A percentile compares a stretch with the other conserved stretches of the same genome.
Evolutionary conservation across 2,113 vertebrate species (phyloP).

Genomic region (Lycaon pictus): DNA sequence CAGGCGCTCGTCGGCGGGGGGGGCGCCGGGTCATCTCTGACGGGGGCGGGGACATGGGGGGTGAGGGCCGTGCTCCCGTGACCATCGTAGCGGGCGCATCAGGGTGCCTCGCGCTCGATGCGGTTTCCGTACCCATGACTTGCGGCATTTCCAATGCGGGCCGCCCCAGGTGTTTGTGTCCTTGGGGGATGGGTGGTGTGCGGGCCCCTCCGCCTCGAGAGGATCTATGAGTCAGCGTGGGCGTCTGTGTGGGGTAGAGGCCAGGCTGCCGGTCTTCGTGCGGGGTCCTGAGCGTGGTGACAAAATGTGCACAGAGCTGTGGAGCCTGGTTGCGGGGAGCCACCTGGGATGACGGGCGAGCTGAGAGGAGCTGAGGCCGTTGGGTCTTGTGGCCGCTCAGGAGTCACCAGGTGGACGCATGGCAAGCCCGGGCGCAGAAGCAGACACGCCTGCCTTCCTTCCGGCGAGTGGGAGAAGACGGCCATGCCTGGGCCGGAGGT

Average conservation of each 20-base stretch:
- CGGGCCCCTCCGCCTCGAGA: background rate
- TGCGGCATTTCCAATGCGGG: too few relatives aligned
- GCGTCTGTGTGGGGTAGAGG: background rate
- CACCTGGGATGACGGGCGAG: fast-evolving
- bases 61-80: too few relatives aligned
- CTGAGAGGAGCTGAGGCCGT: background rate
- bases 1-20: too few relatives aligned
- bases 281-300: background rate
- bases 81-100: too few relatives aligned
- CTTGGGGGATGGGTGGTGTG: too few relatives aligned
- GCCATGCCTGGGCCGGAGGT: background rate
- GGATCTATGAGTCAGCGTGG: background rate
- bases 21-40: background rate
- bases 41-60: too few relatives aligned
- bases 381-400: background rate
- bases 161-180: too few relatives aligned
- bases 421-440: background rate
- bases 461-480: fast-evolving
- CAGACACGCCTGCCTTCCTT: background rate
- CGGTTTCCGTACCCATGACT: too few relatives aligned
- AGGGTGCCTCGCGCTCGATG: too few relatives aligned
- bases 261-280: fast-evolving
- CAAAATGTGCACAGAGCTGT: fast-evolving
- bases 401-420: too few relatives aligned
- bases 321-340: background rate